phyloP scores from a whole-genome alignment of 2,797 vertebrate genomes.

The Trichosurus vulpecula region DNA sequence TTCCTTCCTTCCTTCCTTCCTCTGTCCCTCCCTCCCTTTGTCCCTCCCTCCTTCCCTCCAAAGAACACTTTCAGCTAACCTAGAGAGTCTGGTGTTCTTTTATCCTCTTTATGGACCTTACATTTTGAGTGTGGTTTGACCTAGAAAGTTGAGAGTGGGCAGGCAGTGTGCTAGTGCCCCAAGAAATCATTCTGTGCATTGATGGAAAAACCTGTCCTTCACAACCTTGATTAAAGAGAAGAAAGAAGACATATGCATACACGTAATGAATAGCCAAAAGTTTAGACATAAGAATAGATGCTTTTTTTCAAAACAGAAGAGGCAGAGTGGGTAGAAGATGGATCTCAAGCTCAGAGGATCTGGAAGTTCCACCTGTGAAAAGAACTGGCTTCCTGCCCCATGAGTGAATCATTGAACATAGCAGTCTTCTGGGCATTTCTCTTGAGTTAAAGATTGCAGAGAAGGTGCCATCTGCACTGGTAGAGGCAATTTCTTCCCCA shows the following conservation, averaged over 20 bases:
- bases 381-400: not conserved
- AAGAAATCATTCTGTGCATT: too few relatives aligned
- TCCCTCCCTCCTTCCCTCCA: too few relatives aligned
- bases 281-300: not conserved
- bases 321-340: not conserved
- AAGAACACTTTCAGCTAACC: too few relatives aligned
- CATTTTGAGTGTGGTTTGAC: too few relatives aligned
- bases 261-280: too few relatives aligned
- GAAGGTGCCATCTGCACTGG: not conserved
- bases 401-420: not conserved
- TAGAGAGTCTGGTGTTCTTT: too few relatives aligned
- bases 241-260: not conserved
- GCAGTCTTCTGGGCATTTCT: not conserved
- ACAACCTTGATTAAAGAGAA: not conserved
- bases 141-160: too few relatives aligned
- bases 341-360: not conserved
- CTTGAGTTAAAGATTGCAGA: not conserved
- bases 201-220: not conserved
- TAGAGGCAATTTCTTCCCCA: not conserved
- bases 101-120: too few relatives aligned
- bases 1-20: too few relatives aligned
- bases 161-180: too few relatives aligned
- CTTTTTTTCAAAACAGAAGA: not conserved
- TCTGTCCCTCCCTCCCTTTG: too few relatives aligned
- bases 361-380: not conserved